A percentile compares a stretch with the other conserved stretches of the same genome.
phyloP scores from a whole-genome alignment of 2,113 vertebrate species.

The Piprites chloris region DNA sequence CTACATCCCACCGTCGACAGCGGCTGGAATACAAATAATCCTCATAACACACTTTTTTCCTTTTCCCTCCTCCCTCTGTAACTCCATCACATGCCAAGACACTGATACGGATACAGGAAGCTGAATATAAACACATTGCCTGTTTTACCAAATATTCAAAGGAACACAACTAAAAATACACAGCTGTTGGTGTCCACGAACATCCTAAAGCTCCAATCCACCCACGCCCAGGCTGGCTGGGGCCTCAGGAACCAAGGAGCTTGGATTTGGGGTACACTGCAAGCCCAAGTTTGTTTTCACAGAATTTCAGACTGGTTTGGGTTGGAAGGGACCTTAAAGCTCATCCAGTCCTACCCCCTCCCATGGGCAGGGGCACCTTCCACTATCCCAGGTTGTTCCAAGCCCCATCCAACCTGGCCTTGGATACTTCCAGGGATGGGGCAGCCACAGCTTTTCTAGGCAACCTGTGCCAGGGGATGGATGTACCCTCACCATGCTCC shows the following conservation, averaged over 20 bases:
- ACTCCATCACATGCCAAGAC: conserved; percentile 9
- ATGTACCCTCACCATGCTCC: not conserved
- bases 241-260: not conserved
- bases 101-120: conserved; percentile 24
- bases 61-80: not conserved
- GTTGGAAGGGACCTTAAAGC: not conserved
- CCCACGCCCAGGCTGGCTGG: not conserved
- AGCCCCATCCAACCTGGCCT: not conserved
- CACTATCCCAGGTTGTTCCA: not conserved
- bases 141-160: not conserved
- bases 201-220: not conserved
- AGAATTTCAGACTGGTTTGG: not conserved
- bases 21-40: not conserved
- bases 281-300: not conserved
- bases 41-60: not conserved
- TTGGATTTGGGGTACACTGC: not conserved
- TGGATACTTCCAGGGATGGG: not conserved
- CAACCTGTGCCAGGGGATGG: fast-evolving
- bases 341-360: not conserved
- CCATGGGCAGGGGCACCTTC: not conserved
- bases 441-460: not conserved
- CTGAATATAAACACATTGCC: not conserved
- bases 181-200: not conserved
- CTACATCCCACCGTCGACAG: not conserved
- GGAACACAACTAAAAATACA: not conserved